phyloP scores from a whole-genome alignment of 2,113 vertebrate genomes.

The Microcebus tavaratra region DNA sequence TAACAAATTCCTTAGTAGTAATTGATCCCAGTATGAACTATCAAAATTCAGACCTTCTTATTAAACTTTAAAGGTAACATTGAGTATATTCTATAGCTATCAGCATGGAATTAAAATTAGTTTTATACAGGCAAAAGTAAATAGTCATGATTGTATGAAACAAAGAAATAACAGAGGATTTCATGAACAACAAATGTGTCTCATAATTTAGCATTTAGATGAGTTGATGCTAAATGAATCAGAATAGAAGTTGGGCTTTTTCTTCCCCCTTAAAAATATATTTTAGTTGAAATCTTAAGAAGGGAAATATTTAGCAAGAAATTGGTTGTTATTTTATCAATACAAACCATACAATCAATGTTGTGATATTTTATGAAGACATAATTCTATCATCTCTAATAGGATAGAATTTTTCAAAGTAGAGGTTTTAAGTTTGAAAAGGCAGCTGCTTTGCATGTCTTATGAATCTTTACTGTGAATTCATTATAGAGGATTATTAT shows the following conservation, averaged over 20 bases:
- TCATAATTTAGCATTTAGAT: neutral
- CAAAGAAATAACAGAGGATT: neutral
- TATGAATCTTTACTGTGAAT: slow-evolving; percentile 43
- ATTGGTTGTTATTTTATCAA: slow-evolving; percentile 16
- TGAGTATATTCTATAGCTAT: neutral
- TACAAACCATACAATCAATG: slow-evolving; percentile 6
- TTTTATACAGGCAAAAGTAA: neutral
- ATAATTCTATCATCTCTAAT: slow-evolving; percentile 47
- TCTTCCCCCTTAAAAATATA: neutral
- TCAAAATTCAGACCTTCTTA: neutral
- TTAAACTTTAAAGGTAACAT: neutral
- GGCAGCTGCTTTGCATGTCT: neutral
- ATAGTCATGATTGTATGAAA: neutral
- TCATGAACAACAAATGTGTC: neutral
- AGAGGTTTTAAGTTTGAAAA: slow-evolving; percentile 36
- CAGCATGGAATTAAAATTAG: neutral
- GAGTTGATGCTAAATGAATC: slow-evolving; percentile 22
- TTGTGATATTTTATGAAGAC: slow-evolving; percentile 36
- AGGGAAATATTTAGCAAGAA: slow-evolving; percentile 42
- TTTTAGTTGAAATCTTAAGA: slow-evolving; percentile 19
- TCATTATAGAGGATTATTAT: slow-evolving; percentile 38
- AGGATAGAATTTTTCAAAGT: neutral
- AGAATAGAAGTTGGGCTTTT: neutral
- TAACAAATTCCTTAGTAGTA: neutral
- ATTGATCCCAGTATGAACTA: neutral